phyloP scores from a whole-genome alignment of 2,797 vertebrate species.

The Rhincodon typus region DNA sequence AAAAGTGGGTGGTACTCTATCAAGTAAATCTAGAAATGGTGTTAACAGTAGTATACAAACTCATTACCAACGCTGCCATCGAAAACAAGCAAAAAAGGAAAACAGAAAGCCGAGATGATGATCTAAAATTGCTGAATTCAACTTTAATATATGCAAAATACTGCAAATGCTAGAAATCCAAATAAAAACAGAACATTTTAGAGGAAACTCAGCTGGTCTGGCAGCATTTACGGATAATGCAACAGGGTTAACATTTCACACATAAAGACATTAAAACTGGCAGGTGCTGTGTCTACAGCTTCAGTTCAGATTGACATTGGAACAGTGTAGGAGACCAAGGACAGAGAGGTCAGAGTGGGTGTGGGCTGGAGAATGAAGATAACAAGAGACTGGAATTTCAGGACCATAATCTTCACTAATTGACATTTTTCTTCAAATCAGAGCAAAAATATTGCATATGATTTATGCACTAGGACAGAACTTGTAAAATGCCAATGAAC shows the following conservation, averaged over 20 bases:
- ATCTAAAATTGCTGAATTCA: not conserved
- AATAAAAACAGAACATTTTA: too few species aligned
- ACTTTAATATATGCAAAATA: not conserved
- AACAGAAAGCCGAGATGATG: not conserved
- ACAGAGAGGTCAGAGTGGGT: not conserved
- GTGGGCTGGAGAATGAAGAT: too few species aligned
- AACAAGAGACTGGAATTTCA: too few species aligned
- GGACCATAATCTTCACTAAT: too few species aligned
- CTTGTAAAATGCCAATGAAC: not conserved
- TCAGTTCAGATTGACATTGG: not conserved
- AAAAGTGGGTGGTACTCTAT: not conserved
- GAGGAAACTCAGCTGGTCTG: too few species aligned
- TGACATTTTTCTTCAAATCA: too few species aligned
- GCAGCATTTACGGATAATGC: too few species aligned
- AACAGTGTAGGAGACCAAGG: not conserved
- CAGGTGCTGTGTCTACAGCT: not conserved
- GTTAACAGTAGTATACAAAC: not conserved
- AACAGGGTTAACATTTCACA: too few species aligned
- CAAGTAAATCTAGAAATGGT: not conserved
- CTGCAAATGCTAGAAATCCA: too few species aligned
- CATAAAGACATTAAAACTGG: too few species aligned
- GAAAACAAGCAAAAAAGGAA: not conserved
- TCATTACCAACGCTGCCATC: not conserved
- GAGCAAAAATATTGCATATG: too few species aligned
- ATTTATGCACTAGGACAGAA: too few species aligned